Evolutionary conservation across 2,113 vertebrate genomes (phyloP).

Genomic region (Dendrocopos noguchii): DNA sequence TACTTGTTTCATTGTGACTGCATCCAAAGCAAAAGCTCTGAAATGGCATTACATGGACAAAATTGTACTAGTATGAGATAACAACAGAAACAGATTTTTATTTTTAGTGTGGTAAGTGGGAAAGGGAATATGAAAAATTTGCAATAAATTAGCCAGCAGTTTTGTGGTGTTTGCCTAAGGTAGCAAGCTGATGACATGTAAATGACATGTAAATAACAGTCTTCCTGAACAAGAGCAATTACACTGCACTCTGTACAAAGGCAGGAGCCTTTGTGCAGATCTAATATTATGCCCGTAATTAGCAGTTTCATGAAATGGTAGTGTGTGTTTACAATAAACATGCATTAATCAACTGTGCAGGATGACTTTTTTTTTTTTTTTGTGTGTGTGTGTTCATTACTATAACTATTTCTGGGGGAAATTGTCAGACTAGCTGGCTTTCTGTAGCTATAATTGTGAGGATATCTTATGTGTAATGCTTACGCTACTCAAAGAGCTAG

Average conservation of each 20-base stretch:
- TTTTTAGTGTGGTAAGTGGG: not conserved
- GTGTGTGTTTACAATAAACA: not conserved
- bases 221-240: not conserved
- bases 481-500: not conserved
- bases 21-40: not conserved
- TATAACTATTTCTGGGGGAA: not conserved
- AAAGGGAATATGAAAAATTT: not conserved
- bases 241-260: not conserved
- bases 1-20: not conserved
- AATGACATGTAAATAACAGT: not conserved
- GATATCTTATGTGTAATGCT: not conserved
- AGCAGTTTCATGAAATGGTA: not conserved
- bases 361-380: not conserved
- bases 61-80: not conserved
- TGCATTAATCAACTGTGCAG: not conserved
- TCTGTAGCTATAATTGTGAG: not conserved
- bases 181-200: not conserved
- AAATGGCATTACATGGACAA: not conserved
- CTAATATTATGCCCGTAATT: not conserved
- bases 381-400: not conserved
- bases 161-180: not conserved
- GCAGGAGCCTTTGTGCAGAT: not conserved
- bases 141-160: not conserved
- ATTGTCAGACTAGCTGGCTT: not conserved
- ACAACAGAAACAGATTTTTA: not conserved